A percentile compares a stretch with the other conserved stretches of the same genome.
Evolutionary conservation across 2,113 vertebrate species (phyloP).

Genomic region (Cebus imitator): DNA sequence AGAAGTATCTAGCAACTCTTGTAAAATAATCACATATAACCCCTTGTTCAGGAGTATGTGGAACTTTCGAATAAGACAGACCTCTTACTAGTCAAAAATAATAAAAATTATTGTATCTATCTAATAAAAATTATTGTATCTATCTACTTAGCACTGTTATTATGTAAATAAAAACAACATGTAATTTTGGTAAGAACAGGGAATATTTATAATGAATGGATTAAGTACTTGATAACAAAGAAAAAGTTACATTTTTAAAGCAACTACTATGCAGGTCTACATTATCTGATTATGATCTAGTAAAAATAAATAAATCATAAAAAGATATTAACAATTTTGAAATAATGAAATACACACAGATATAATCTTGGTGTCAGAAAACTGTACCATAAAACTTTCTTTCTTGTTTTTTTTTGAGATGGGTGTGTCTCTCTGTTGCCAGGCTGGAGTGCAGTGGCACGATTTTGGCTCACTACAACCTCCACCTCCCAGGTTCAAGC

Average conservation of each 20-base stretch:
- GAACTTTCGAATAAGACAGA: not conserved
- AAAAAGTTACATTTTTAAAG: not conserved
- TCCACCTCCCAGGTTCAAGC: too few species aligned
- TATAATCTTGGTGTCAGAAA: not conserved
- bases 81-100: not conserved
- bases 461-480: too few species aligned
- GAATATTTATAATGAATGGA: not conserved
- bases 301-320: not conserved
- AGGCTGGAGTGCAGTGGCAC: too few species aligned
- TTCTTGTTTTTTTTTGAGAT: too few species aligned
- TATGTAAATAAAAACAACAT: not conserved
- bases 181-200: not conserved
- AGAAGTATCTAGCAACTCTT: not conserved
- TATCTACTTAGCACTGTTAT: not conserved
- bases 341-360: not conserved
- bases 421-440: too few species aligned
- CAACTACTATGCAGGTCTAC: not conserved
- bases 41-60: not conserved
- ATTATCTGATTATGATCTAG: not conserved
- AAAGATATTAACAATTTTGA: not conserved
- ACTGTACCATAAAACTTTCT: not conserved
- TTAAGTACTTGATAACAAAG: not conserved
- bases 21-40: not conserved
- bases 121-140: not conserved
- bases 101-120: not conserved